A percentile compares a stretch with the other conserved stretches of the same genome.
Conservation (phyloP, 2,113 vertebrate genomes). For the Nothobranchius kuhntae region DNA sequence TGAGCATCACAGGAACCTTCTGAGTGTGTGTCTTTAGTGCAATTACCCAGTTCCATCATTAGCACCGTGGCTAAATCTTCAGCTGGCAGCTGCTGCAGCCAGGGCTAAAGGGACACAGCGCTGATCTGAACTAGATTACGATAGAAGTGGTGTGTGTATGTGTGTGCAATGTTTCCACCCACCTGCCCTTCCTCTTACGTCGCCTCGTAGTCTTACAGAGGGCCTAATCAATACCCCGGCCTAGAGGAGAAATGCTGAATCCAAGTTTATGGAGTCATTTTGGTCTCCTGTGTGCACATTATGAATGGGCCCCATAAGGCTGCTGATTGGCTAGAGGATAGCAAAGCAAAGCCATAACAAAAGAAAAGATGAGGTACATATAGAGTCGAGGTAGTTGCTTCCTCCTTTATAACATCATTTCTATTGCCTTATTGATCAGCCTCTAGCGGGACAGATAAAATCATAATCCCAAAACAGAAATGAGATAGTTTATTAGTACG, state of each 20-base stretch:
- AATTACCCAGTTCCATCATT: slow-evolving; percentile 62
- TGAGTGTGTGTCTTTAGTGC: slow-evolving; percentile 29
- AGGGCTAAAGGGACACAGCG: slow-evolving; percentile 51
- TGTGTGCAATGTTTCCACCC: slow-evolving; percentile 11
- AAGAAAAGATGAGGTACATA: slow-evolving; percentile 40
- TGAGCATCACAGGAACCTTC: slow-evolving; percentile 1
- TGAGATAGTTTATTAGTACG: slow-evolving; percentile 36
- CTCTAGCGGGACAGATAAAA: slow-evolving; percentile 48
- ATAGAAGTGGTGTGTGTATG: slow-evolving; percentile 15
- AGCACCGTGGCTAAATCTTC: slow-evolving; percentile 62
- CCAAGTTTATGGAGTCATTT: slow-evolving; percentile 73
- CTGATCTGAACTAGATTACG: slow-evolving; percentile 69
- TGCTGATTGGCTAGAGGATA: slow-evolving; percentile 55
- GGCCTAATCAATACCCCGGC: slow-evolving; percentile 69
- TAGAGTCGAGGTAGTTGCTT: slow-evolving; percentile 29
- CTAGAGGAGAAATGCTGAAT: slow-evolving; percentile 53
- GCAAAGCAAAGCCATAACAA: slow-evolving; percentile 61
- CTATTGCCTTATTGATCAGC: slow-evolving; percentile 70
- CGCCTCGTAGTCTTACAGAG: slow-evolving; percentile 31
- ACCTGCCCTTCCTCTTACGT: slow-evolving; percentile 36
- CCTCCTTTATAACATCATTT: slow-evolving; percentile 66
- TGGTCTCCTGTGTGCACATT: slow-evolving; percentile 60
- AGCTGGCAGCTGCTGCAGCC: slow-evolving; percentile 56
- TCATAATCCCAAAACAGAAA: slow-evolving; percentile 59
- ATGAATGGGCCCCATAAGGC: slow-evolving; percentile 67